Evolutionary conservation across 2,113 vertebrate species (phyloP).

Genomic region (Aegypius monachus): DNA sequence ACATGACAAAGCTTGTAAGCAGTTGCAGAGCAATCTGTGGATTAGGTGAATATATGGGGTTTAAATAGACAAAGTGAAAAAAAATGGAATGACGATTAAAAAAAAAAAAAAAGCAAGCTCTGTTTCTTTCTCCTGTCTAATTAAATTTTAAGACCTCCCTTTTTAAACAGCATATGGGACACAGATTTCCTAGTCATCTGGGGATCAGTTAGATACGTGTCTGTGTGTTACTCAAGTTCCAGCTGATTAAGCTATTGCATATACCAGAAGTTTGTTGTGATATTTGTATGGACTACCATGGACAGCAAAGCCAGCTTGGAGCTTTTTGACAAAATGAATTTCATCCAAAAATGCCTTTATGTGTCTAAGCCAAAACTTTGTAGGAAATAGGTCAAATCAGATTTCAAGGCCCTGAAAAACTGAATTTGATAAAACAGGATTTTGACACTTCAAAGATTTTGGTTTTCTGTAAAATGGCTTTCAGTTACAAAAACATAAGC

Average conservation of each 20-base stretch:
- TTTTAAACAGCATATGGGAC: constrained; percentile 40
- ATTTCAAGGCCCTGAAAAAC: neutral
- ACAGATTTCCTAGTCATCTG: constrained; percentile 44
- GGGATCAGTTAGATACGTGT: neutral
- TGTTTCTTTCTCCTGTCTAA: neutral
- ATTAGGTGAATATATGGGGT: neutral
- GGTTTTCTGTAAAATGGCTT: neutral
- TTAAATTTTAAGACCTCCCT: constrained; percentile 30
- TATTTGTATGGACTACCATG: neutral
- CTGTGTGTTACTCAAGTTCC: neutral
- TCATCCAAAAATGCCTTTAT: neutral
- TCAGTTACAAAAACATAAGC: neutral
- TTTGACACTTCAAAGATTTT: neutral
- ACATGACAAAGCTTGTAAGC: neutral
- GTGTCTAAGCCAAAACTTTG: neutral
- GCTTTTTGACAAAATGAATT: neutral
- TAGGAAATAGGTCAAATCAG: neutral
- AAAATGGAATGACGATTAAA: neutral
- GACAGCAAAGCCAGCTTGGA: neutral
- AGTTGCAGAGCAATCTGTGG: neutral
- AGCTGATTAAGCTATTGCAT: neutral
- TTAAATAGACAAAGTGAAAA: neutral
- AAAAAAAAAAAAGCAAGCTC: neutral
- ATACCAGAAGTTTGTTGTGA: constrained; percentile 5
- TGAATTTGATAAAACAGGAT: neutral